Base-by-base conservation (phyloP, 2,888 invertebrate genomes). In the Drosophila mulleri region DNA sequence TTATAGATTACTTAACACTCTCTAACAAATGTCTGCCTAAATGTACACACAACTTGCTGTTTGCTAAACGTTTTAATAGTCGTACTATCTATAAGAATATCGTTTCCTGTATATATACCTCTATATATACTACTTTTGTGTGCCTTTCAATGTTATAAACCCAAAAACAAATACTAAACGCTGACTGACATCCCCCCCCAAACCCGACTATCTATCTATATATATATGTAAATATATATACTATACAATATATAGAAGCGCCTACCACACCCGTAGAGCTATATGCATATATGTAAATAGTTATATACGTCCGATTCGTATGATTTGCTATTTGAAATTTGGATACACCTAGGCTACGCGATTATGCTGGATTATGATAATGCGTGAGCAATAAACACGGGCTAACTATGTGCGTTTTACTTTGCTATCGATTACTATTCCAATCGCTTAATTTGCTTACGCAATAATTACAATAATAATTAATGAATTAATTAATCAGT, bases 391-490 rank as follows among this genome's bases (percentile, higher is more conserved):
- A 56, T 67, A 52, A 56, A 67, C 53, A 64, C 72, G 54, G 71
- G 45, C 67, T 58, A 56, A 78, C 81, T 64, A 83, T 83, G 83
- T 83, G 83, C 83, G 83, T 83, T 76, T 78, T 68, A 61, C 57
- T 68, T 64, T 75, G 60, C 62, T 47, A 62, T 56, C 20, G 35
- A 74, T 61, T 60, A 54, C 39, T 60, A 58, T 50, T 57, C 44
- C 44, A 20, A 42, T 47, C 42, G 56, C 56, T 75, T 68, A 26
- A 26, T 56, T 63, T 70, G 75, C 78, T 63, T 66, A 50, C 45
- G 29, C 23, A 53, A 52, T 32, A 54, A 32, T 16, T 41, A 29
- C 14, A 26, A 11, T 41, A 23, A 29, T 12, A 14, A 54, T 16
- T 47, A 20, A 23, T 56, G 12, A 45, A 39, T n/a, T n/a, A 45